phyloP scores from a whole-genome alignment of 37 sponge, comb jelly and placozoan species.

The Halichondria panicea region DNA sequence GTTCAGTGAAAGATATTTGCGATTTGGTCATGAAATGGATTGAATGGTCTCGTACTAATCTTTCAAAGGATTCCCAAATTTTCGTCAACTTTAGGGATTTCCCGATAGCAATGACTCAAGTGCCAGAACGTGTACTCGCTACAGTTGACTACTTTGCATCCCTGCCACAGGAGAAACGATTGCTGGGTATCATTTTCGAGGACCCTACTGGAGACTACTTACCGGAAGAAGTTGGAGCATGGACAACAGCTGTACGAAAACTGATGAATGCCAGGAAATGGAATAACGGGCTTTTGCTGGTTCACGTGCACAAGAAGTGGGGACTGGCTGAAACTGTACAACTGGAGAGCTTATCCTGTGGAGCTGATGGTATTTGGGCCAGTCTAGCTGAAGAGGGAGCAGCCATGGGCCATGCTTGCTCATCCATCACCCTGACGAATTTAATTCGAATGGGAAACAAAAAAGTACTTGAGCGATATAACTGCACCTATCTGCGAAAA shows the following conservation, averaged over 20 bases:
- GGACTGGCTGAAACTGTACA: slow-evolving; percentile 57
- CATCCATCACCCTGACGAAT: slow-evolving; percentile 80
- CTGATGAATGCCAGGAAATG: slow-evolving; percentile 76
- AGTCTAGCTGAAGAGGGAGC: slow-evolving; percentile 90
- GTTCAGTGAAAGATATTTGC: slow-evolving; percentile 62
- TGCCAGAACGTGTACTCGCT: slow-evolving; percentile 58
- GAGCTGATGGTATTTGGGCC: slow-evolving; percentile 89
- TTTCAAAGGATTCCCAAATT: slow-evolving; percentile 42
- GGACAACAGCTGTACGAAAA: slow-evolving; percentile 68
- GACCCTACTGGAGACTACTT: slow-evolving; percentile 77
- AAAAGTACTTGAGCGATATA: slow-evolving; percentile 68
- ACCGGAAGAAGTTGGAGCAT: slow-evolving; percentile 75
- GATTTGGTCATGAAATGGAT: slow-evolving; percentile 57
- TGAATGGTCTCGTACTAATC: slow-evolving; percentile 39
- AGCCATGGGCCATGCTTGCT: slow-evolving; percentile 84
- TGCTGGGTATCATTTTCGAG: slow-evolving; percentile 72
- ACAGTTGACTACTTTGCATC: slow-evolving; percentile 53
- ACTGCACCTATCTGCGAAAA: slow-evolving; percentile 68
- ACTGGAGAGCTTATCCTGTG: slow-evolving; percentile 70
- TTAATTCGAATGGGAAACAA: slow-evolving; percentile 79
- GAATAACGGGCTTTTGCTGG: slow-evolving; percentile 56
- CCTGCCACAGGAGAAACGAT: slow-evolving; percentile 49
- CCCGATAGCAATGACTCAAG: slow-evolving; percentile 54
- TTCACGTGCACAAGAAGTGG: slow-evolving; percentile 88
- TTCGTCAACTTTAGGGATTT: slow-evolving; percentile 83